Evolutionary conservation across 2,888 invertebrate genomes (phyloP), one percentile per base, ranked within the genome.

Genomic region (Paralinhomoeus sp.): DNA sequence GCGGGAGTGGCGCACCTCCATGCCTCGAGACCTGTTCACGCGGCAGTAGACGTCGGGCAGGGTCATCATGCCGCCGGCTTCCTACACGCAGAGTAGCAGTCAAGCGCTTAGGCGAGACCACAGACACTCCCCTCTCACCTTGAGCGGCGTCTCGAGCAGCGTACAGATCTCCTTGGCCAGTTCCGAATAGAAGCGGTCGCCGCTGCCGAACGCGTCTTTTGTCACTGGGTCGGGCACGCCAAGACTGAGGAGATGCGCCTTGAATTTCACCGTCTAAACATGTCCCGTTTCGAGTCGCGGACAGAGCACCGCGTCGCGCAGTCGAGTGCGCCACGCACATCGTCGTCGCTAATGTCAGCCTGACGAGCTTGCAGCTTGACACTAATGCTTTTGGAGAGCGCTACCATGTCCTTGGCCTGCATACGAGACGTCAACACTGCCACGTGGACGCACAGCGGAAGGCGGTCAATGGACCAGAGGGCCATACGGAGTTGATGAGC

Each of bases 161-260:
- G 75, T 75, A 39, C 78, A 75, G 40, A 93, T 73, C 68, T 97
- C 80, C 57, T 75, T 76, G 0, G 87, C 82, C 41, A 97, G 58
- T 53, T 79, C 77, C 54, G 72, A 70, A 62, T 79, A 82, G 64
- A 85, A 93, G 49, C 78, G 77, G 9, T 56, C 75, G 50, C 82
- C 81, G 44, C 77, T 78, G 58, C 80, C 78, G 60, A 77, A 84
- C 15, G 80, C 74, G 57, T 83, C 83, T 58, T 87, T 74, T 0
- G 91, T 93, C 0, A 93, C 93, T 1, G 93, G 93, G 69, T 97
- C 91, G 58, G 85, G 84, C 51, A 97, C 87, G 53, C 97, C 97
- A 57, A 97, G 72, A 62, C 89, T 91, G 68, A 97, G 73, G 40
- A 97, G 69, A 63, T 93, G 89, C 0, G 89, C 79, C 62, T 93